Evolutionary conservation across 2,113 vertebrate species (phyloP).

Genomic region (Bothrops jararaca): DNA sequence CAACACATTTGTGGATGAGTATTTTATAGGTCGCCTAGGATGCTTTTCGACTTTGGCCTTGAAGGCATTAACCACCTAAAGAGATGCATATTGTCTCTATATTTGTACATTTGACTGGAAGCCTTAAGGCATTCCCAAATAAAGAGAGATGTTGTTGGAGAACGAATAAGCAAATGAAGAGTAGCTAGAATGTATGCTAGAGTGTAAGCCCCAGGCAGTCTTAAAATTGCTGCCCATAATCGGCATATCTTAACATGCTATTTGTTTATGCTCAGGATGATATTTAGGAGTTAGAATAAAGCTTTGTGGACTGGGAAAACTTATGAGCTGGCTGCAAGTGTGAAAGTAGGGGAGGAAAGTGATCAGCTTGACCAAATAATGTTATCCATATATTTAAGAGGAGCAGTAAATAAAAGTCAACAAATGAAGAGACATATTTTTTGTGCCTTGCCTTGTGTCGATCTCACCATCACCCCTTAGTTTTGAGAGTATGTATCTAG

Average conservation of each 20-base stretch:
- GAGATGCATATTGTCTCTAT: background rate
- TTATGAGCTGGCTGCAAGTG: background rate
- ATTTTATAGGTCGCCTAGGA: fast-evolving
- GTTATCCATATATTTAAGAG: background rate
- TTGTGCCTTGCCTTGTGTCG: background rate
- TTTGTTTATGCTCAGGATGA: background rate
- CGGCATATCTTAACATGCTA: background rate
- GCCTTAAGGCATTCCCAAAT: background rate
- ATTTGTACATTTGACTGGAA: fast-evolving
- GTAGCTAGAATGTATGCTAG: background rate
- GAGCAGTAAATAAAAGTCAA: background rate
- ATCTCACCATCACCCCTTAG: background rate
- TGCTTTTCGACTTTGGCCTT: background rate
- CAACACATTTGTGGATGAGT: background rate
- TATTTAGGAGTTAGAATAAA: background rate
- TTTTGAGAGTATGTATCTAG: background rate
- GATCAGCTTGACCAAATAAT: background rate
- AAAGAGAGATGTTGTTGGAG: background rate
- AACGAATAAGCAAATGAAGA: constrained; percentile 2
- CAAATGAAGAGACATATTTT: background rate
- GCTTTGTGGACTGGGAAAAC: background rate
- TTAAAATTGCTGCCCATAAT: background rate
- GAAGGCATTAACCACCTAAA: fast-evolving
- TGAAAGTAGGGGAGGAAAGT: background rate
- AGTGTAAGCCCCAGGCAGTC: background rate